These are phyloP conservation scores for Drosophila parthenogenetica DNA, from an alignment of 2,888 invertebrate genomes.

Conservation along the genomic window DNA sequence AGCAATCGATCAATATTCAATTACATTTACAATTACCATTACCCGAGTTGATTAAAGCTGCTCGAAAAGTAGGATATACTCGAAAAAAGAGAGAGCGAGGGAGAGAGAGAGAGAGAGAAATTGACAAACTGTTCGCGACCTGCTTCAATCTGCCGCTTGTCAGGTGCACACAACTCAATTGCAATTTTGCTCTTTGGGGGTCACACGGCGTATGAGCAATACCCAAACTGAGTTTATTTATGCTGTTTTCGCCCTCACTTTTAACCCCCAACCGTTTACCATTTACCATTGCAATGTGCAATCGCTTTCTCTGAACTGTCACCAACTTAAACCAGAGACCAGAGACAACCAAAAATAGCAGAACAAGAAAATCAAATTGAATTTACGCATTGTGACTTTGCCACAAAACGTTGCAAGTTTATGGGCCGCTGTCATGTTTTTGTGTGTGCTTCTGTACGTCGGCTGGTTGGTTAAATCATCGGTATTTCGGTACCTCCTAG, in stretches of 20 bases:
- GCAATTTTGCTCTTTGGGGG: constrained; percentile 36
- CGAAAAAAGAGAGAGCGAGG: constrained; percentile 2
- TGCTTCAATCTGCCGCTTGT: constrained; percentile 30
- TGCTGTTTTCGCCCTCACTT: constrained; percentile 19
- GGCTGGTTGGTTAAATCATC: constrained; percentile 24
- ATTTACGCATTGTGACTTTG: constrained; percentile 43
- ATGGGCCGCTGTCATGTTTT: constrained; percentile 49
- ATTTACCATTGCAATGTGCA: neutral
- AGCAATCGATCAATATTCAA: constrained; percentile 71
- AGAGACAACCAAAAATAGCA: constrained; percentile 2
- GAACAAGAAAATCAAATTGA: constrained; percentile 50
- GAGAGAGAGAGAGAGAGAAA: neutral
- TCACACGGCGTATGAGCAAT: constrained; percentile 47
- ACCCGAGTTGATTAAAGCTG: constrained; percentile 21
- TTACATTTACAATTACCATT: constrained; percentile 66
- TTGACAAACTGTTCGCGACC: constrained; percentile 50
- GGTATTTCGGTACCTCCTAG: constrained; percentile 2
- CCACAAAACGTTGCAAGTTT: constrained; percentile 49
- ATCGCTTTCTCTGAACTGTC: constrained; percentile 47
- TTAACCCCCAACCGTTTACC: constrained; percentile 1
- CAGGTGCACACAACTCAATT: constrained; percentile 50
- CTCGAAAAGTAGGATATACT: constrained; percentile 25
- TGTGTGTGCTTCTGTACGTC: neutral
- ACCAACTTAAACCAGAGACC: constrained; percentile 6
- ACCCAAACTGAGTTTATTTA: constrained; percentile 56